Evolutionary conservation across 2,888 invertebrate genomes (phyloP).

Genomic region (Agriopis marginaria): DNA sequence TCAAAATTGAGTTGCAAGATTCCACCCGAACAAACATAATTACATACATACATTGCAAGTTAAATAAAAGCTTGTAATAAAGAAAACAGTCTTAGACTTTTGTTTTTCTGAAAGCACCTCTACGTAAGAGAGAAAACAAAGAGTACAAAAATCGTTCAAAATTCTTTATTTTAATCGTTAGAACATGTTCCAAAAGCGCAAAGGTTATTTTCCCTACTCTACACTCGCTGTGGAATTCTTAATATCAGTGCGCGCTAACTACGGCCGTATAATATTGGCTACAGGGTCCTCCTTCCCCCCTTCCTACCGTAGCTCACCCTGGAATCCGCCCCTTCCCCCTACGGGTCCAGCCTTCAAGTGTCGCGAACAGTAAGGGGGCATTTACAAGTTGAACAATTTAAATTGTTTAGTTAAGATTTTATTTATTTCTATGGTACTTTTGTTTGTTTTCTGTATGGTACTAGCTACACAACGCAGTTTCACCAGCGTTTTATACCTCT

Average conservation of each 20-base stretch:
- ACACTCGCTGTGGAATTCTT: constrained; percentile 75
- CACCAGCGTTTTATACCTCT: no score
- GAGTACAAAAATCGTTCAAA: no score
- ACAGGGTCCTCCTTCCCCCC: constrained; percentile 52
- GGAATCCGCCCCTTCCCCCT: constrained; percentile 33
- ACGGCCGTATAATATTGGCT: constrained; percentile 82
- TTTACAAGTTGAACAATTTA: constrained; percentile 34
- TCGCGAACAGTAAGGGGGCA: constrained; percentile 48
- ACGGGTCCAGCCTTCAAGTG: constrained; percentile 48
- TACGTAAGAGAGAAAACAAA: neutral
- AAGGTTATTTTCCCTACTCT: constrained; percentile 33
- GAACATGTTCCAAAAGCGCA: neutral
- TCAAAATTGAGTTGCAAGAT: no score
- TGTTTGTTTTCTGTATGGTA: no score
- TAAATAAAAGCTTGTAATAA: no score
- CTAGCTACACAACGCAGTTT: no score
- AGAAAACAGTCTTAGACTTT: no score
- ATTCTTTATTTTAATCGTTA: neutral
- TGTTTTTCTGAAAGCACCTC: no score
- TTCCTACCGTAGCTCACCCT: constrained; percentile 31
- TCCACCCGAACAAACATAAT: no score
- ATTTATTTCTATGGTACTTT: neutral
- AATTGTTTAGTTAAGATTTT: constrained; percentile 13
- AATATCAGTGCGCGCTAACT: constrained; percentile 86
- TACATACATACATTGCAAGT: no score